Evolutionary conservation across 2,888 invertebrate species (phyloP).

Genomic region (Cactoblastis cactorum): DNA sequence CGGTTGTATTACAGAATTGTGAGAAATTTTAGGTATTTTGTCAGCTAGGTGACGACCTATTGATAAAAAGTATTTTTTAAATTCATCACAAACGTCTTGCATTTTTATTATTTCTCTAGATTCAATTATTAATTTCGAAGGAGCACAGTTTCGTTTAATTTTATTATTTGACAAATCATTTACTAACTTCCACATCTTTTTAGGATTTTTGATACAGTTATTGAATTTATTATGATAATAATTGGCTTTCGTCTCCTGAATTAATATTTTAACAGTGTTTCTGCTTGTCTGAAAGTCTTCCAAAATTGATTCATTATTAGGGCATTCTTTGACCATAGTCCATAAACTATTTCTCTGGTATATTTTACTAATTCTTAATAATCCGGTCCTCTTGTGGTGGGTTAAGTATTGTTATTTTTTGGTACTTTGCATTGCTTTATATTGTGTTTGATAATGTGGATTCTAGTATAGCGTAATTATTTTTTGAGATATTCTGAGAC

Average conservation of each 20-base stretch:
- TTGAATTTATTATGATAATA: constrained; percentile 19
- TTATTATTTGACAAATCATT: constrained; percentile 14
- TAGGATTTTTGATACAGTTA: constrained; percentile 18
- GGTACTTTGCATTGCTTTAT: neutral
- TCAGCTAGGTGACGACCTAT: constrained; percentile 10
- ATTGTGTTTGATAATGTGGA: neutral
- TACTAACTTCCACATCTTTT: constrained; percentile 23
- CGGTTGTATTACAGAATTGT: neutral
- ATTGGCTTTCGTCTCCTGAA: constrained; percentile 13
- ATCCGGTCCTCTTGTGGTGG: constrained; percentile 21
- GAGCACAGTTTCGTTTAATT: constrained; percentile 6
- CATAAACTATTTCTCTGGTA: constrained; percentile 18
- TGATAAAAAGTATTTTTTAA: constrained; percentile 14
- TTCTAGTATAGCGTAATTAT: neutral
- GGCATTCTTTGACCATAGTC: constrained; percentile 12
- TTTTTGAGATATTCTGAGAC: too few relatives aligned
- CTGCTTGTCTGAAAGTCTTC: constrained; percentile 10
- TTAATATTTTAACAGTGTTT: constrained; percentile 11
- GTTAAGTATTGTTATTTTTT: constrained; percentile 16
- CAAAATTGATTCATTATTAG: constrained; percentile 9
- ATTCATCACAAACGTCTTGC: constrained; percentile 7
- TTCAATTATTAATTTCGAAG: constrained; percentile 5
- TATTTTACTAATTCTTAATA: constrained; percentile 16
- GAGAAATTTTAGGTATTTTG: constrained; percentile 2
- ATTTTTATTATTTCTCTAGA: neutral